Percentiles rank a stretch among this genome's conserved stretches.
phyloP scores from a whole-genome alignment of 2,888 invertebrate genomes.

The Thumatha senex region DNA sequence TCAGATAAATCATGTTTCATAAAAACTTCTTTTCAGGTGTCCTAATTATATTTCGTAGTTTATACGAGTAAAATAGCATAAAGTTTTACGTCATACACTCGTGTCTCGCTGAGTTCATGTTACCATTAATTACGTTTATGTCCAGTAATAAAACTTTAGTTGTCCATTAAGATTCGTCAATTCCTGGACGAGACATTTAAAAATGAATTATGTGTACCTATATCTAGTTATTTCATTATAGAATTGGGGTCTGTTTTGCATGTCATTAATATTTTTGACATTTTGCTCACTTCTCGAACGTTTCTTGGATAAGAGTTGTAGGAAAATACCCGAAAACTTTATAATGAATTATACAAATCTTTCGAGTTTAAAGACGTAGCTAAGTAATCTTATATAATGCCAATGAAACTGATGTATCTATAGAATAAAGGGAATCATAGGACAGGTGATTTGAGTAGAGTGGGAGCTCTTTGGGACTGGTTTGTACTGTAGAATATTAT shows the following conservation, averaged over 20 bases:
- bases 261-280: too few relatives aligned
- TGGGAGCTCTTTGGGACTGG: slow-evolving; percentile 54
- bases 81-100: background rate
- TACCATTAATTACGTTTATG: slow-evolving; percentile 41
- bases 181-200: slow-evolving; percentile 25
- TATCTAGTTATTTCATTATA: background rate
- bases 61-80: background rate
- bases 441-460: slow-evolving; percentile 49
- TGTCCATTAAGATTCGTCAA: slow-evolving; percentile 25
- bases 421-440: slow-evolving; percentile 39
- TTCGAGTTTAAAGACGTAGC: slow-evolving; percentile 5
- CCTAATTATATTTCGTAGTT: background rate
- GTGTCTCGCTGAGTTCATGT: slow-evolving; percentile 19
- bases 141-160: slow-evolving; percentile 36
- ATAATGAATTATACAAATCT: too few relatives aligned
- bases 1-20: too few relatives aligned
- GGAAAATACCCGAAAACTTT: too few relatives aligned
- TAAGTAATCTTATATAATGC: slow-evolving; percentile 44
- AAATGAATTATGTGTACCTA: slow-evolving; percentile 25
- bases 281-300: too few relatives aligned
- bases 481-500: slow-evolving; percentile 43
- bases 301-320: too few relatives aligned
- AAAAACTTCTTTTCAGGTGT: background rate
- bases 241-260: too few relatives aligned
- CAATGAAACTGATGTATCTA: slow-evolving; percentile 46